Conservation (phyloP, 2,113 vertebrate genomes). For the Synodontis membranacea region DNA sequence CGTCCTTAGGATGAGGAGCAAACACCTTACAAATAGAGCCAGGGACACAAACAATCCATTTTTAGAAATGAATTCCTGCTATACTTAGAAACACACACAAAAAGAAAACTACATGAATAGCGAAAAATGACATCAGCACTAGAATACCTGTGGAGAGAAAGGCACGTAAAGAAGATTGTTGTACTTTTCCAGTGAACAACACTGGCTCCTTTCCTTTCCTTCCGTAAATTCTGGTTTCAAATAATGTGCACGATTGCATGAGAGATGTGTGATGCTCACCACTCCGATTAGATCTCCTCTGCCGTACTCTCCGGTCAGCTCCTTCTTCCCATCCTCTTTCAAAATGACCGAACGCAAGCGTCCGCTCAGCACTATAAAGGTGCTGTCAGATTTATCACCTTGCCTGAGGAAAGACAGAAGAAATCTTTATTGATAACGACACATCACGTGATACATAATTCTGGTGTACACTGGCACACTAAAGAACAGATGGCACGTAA, state of each 20-base stretch:
- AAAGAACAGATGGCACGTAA: not conserved
- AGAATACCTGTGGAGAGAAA: not conserved
- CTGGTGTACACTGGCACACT: not conserved
- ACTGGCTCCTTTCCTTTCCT: not conserved
- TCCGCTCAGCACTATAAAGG: constrained; percentile 91
- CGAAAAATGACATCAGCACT: too few species aligned
- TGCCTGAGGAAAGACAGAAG: constrained; percentile 72
- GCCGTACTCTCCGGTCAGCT: constrained; percentile 88
- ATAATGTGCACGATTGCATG: not conserved
- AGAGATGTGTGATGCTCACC: constrained; percentile 72
- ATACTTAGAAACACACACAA: not conserved
- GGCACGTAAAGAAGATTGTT: too few species aligned
- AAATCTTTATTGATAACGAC: not conserved
- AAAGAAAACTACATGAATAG: not conserved
- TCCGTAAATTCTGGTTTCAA: not conserved
- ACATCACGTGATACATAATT: not conserved
- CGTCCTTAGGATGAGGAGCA: not conserved
- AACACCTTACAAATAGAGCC: constrained; percentile 1
- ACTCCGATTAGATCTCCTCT: constrained; percentile 92
- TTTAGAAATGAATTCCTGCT: not conserved
- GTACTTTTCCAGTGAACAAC: not conserved
- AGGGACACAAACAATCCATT: not conserved
- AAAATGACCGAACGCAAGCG: constrained; percentile 88
- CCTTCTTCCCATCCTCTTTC: constrained; percentile 93
- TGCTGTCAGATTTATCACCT: constrained; percentile 91